Conservation (phyloP, 2,888 invertebrate species). For the Blastobasis lacticolella region DNA sequence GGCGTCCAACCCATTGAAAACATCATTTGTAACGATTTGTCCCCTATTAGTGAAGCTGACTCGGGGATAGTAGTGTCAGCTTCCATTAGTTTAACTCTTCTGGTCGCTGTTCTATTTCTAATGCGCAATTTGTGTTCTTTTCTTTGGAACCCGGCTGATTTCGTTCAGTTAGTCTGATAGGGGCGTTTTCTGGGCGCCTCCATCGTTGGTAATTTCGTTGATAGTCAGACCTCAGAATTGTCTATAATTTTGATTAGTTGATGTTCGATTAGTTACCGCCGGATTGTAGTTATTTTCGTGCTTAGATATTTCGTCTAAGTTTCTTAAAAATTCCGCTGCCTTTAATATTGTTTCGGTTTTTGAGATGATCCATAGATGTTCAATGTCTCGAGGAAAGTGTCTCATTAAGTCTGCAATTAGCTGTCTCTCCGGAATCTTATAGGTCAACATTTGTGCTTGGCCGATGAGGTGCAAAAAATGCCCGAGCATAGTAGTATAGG, state of each 20-base stretch:
- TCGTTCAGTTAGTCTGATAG: too few species aligned
- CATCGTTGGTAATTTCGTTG: neutral
- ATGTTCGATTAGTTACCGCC: neutral
- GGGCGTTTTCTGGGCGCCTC: neutral
- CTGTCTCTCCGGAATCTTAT: slow-evolving; percentile 1
- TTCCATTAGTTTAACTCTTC: neutral
- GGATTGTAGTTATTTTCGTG: neutral
- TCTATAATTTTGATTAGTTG: neutral
- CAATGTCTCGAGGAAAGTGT: neutral
- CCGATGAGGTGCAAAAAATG: neutral
- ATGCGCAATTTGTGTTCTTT: too few species aligned
- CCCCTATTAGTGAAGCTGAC: neutral
- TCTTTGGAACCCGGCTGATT: too few species aligned
- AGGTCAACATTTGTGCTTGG: slow-evolving; percentile 1
- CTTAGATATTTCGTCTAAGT: neutral
- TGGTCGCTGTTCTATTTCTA: too few species aligned
- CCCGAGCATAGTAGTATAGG: neutral
- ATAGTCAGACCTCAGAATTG: neutral
- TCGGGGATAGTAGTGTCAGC: neutral
- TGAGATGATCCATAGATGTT: neutral
- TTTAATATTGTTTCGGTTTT: neutral
- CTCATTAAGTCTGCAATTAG: neutral
- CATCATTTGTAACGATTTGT: neutral
- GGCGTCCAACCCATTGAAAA: neutral
- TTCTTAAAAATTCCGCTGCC: slow-evolving; percentile 3